These are phyloP conservation scores for Hipposideros larvatus DNA, from an alignment of 2,797 vertebrate genomes.

Conservation along the genomic window DNA sequence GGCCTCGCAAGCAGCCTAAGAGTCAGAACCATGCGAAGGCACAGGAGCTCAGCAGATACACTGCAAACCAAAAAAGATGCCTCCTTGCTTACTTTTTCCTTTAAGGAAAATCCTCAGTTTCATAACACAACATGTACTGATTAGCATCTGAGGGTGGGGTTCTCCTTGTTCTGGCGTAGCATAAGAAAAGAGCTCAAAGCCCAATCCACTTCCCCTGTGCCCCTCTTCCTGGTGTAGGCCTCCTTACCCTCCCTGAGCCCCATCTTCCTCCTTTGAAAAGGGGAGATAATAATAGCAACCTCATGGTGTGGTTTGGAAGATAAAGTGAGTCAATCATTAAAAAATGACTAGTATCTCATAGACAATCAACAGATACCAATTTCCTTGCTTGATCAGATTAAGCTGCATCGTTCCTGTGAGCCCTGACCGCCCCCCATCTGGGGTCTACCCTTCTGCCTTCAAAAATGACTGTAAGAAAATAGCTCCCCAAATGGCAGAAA, in stretches of 20 bases:
- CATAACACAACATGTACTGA: neutral
- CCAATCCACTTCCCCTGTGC: neutral
- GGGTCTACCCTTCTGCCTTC: neutral
- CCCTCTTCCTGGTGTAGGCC: neutral
- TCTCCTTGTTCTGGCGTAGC: neutral
- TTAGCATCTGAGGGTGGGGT: neutral
- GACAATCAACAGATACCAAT: neutral
- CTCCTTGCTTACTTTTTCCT: neutral
- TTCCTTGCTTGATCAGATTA: neutral
- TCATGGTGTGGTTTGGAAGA: neutral
- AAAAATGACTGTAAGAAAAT: neutral
- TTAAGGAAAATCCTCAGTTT: neutral
- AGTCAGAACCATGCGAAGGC: neutral
- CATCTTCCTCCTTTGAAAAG: neutral
- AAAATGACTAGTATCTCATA: neutral
- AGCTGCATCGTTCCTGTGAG: neutral
- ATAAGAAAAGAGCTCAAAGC: neutral
- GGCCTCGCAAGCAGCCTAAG: fast-evolving
- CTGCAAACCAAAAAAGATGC: neutral
- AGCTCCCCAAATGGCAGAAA: neutral
- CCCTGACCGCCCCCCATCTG: neutral
- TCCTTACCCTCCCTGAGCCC: neutral
- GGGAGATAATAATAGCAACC: neutral
- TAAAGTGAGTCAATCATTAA: neutral
- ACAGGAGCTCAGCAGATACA: neutral